Conservation (phyloP, 2,113 vertebrate species). For the Larimichthys polyactis region DNA sequence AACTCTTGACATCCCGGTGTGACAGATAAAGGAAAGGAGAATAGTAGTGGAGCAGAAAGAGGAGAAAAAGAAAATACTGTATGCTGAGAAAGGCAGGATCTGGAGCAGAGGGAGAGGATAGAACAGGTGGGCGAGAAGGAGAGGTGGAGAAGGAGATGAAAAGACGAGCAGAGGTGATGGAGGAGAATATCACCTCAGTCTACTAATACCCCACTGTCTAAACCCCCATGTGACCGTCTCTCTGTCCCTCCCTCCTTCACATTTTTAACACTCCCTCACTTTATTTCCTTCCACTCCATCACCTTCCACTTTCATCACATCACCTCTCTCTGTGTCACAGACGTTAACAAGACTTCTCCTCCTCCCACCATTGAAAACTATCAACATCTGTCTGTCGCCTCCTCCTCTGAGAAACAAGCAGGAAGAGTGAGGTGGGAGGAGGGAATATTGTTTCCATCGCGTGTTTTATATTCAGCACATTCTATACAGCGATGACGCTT, state of each 20-base stretch:
- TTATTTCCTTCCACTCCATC: slow-evolving; percentile 15
- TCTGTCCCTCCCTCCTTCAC: slow-evolving; percentile 2
- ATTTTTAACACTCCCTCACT: slow-evolving; percentile 32
- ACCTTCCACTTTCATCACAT: slow-evolving; percentile 13
- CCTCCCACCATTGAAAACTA: slow-evolving; percentile 35
- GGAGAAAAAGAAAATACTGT: background rate
- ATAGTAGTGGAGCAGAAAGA: background rate
- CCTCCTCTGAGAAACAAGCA: background rate
- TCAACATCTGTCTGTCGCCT: slow-evolving; percentile 55
- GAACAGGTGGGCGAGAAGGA: background rate
- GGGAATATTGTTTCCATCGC: background rate
- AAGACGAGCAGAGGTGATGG: no score
- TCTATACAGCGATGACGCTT: slow-evolving; percentile 2
- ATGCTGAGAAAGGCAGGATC: no score
- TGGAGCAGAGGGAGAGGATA: background rate
- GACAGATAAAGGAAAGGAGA: background rate
- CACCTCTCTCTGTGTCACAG: slow-evolving; percentile 5
- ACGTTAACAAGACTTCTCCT: slow-evolving; percentile 18
- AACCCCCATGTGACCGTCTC: slow-evolving; percentile 7
- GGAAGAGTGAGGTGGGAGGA: slow-evolving; percentile 1
- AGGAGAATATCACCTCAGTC: slow-evolving; percentile 11
- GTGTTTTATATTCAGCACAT: slow-evolving; percentile 20
- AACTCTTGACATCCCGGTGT: no score
- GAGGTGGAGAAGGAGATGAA: no score
- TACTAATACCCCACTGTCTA: slow-evolving; percentile 34